Evolutionary conservation across 2,888 invertebrate species (phyloP), one percentile per base, ranked within the genome.

Genomic region (Autographa gamma): DNA sequence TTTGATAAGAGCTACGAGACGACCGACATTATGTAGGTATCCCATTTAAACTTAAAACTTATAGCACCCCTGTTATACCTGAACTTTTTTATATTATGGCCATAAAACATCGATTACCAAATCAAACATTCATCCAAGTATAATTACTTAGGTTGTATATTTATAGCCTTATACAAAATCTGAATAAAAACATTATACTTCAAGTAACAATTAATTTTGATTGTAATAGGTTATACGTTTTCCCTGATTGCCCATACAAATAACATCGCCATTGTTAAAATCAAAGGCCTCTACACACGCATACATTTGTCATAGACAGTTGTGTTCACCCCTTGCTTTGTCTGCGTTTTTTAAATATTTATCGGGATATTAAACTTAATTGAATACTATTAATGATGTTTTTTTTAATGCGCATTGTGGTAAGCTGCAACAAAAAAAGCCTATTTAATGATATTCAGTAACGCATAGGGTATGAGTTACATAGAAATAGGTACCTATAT

Each of bases 181-280:
- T 60, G 25, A 71, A 59, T 59, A 54, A 60, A 60, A 52, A 9
- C 61, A 64, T 54, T 41, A 48, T 69, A 25, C 43, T 66, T 48
- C 62, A 56, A 31, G 25, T n/a, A 18, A 60, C 41, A 61, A 41
- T 80, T 73, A 66, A 77, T 74, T 77, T 60, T 59, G 56, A 66
- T 71, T 72, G 14, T 66, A 62, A 76, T 83, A 14, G 63, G 18
- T 60, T 63, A 11, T 9, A 67, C 58, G 19, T 72, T 71, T 74
- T 73, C 71, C 70, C 76, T 71, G 61, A 73, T 75, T 64, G 60
- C 58, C 11, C 8, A 31, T 54, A 54, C 56, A 63, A 77, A 77
- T 74, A 60, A n/a, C 38, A 48, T 38, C n/a, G 31, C 19, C 16
- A 58, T 68, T 61, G 18, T 25, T 19, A 25, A 66, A 38, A 48